Evolutionary conservation across 2,888 invertebrate species (phyloP), one percentile per base, ranked within the genome.

Genomic region (Scaptodrosophila latifasciaeformis): DNA sequence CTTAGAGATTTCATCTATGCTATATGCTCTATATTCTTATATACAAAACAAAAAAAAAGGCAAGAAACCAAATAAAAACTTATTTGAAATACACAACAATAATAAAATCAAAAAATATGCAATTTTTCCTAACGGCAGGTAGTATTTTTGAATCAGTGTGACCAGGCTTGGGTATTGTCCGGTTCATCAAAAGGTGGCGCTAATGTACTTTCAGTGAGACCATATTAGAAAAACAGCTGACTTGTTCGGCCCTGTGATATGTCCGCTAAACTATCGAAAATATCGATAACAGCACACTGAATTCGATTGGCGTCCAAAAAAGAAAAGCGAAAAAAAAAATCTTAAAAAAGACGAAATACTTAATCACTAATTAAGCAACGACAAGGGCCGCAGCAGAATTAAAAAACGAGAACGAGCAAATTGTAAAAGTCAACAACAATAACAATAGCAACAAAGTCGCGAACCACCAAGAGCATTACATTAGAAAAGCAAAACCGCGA

Each of bases 261-360:
- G n/a, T n/a, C n/a, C n/a, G n/a, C n/a, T n/a, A n/a, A n/a, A n/a
- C n/a, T n/a, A n/a, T n/a, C n/a, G n/a, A n/a, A n/a, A n/a, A n/a
- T n/a, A n/a, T n/a, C n/a, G n/a, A n/a, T n/a, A n/a, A n/a, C n/a
- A n/a, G n/a, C n/a, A n/a, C n/a, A n/a, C n/a, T n/a, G n/a, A n/a
- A n/a, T 63, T 66, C 66, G 70, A 74, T 71, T 63, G 64, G 65
- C 70, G 74, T 68, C 70, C 54, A 67, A 67, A 58, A 64, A 67
- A 64, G 67, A 67, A 71, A 74, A 74, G 69, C 62, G 59, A 61
- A 52, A 67, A 63, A 70, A 57, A 62, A n/a, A n/a, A n/a, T n/a
- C n/a, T n/a, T n/a, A 77, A 70, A 72, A 70, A 71, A 67, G 67
- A 74, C 67, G 61, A 80, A 79, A 61, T 62, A 77, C 49, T 57